Percentiles rank a stretch among this genome's conserved stretches.
Evolutionary conservation across 2,113 vertebrate genomes (phyloP).

Genomic region (Hyla sarda): DNA sequence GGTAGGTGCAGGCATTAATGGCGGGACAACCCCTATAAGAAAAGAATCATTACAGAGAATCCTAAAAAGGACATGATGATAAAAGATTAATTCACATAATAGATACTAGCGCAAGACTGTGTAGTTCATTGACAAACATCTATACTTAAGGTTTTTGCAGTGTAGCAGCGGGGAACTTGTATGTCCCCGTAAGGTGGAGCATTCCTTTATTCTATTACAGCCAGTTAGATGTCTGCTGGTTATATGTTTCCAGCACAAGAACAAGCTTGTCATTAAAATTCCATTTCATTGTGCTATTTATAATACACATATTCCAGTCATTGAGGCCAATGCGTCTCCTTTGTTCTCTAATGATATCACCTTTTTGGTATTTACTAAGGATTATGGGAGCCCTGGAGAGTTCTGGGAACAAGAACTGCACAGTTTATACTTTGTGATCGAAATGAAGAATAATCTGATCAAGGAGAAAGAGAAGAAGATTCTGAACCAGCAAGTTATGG

Average conservation of each 20-base stretch:
- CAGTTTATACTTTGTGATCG: conserved; percentile 92
- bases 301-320: not conserved
- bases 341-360: conserved; percentile 10
- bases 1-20: too few relatives aligned
- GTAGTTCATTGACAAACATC: too few relatives aligned
- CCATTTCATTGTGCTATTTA: not conserved
- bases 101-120: too few relatives aligned
- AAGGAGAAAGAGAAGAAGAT: conserved; percentile 82
- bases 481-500: conserved; percentile 81
- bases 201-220: not conserved
- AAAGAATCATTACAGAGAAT: too few relatives aligned
- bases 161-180: too few relatives aligned
- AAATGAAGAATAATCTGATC: conserved; percentile 90
- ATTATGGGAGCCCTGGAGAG: conserved; percentile 85
- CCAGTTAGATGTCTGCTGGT: not conserved
- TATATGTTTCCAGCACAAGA: not conserved
- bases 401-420: conserved; percentile 97
- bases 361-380: conserved; percentile 69
- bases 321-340: not conserved
- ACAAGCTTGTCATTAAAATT: not conserved
- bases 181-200: too few relatives aligned
- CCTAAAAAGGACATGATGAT: not conserved
- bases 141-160: too few relatives aligned
- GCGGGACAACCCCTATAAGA: too few relatives aligned
- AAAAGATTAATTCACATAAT: too few relatives aligned